Evolutionary conservation across 2,797 vertebrate genomes (phyloP).

Genomic region (Otolemur crassicaudatus): DNA sequence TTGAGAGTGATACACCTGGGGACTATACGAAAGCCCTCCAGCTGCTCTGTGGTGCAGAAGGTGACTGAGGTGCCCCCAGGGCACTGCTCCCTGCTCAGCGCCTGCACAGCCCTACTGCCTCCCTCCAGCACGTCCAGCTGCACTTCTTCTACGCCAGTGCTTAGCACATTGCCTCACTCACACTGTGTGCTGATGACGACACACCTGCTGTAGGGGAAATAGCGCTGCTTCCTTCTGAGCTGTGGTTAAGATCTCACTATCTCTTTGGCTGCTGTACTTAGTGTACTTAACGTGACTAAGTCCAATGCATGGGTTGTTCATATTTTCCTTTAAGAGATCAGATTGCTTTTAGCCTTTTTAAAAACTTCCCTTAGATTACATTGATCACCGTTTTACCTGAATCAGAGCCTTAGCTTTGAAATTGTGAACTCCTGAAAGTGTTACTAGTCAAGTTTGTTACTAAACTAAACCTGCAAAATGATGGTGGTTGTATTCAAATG

Average conservation of each 20-base stretch:
- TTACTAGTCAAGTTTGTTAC: slow-evolving; percentile 49
- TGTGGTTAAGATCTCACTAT: background rate
- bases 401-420: slow-evolving; percentile 71
- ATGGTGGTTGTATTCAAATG: slow-evolving; percentile 54
- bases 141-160: slow-evolving; percentile 54
- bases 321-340: background rate
- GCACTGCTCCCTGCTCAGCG: background rate
- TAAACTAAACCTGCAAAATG: slow-evolving; percentile 42
- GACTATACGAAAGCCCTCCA: slow-evolving; percentile 96
- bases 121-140: background rate
- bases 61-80: slow-evolving; percentile 77
- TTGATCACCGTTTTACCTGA: slow-evolving; percentile 59
- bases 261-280: background rate
- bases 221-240: background rate
- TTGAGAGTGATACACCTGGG: slow-evolving; percentile 96
- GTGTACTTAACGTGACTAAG: background rate
- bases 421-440: slow-evolving; percentile 66
- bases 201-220: background rate
- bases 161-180: slow-evolving; percentile 64
- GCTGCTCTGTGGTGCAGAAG: slow-evolving; percentile 95
- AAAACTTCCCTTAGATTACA: slow-evolving; percentile 67
- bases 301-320: slow-evolving; percentile 36
- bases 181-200: slow-evolving; percentile 49
- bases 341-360: slow-evolving; percentile 46
- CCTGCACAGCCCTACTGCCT: background rate